Evolutionary conservation across 2,797 vertebrate species (phyloP), one percentile per base, ranked within the genome.

Genomic region (Falco rusticolus): DNA sequence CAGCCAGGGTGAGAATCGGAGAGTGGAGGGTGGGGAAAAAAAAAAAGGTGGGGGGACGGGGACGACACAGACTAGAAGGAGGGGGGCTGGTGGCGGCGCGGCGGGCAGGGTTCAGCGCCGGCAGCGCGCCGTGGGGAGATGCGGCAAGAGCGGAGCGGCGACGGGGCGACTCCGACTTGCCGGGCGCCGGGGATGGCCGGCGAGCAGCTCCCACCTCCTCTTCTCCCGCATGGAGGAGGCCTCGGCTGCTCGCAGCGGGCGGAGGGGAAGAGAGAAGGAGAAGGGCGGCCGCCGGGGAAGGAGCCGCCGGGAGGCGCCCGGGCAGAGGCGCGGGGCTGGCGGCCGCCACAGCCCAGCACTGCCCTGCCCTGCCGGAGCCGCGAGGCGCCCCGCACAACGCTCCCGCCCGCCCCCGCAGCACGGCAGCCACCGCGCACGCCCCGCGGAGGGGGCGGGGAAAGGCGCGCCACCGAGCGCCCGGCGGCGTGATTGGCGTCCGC

Each of bases 191-290:
- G 80, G 84, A 83, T 31, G 76, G 87, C 63, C 65, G 76, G 82
- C 91, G 56, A 75, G 90, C 89, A 87, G 95, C 72, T 90, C 90
- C 96, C 91, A 82, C 95, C 87, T 92, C 74, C 86, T 75, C 96
- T 92, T 84, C 74, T 84, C 90, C 80, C 86, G 94, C 95, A 96
- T 95, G 96, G 94, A 92, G 96, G 80, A 94, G 63, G 90, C 84
- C 89, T 80, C 83, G 45, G 72, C 94, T 82, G 57, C 91, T 86
- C 57, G 74, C 72, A 29, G 81, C 84, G 88, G 82, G 85, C 70
- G 34, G 45, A 41, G 82, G 69, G 64, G 56, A 24, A 64, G 22
- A 37, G 24, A 12, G 29, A n/a, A 25, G 45, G 25, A 59, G 28
- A 41, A 47, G 48, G 31, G 39, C 34, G 34, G 64, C 74, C 47